Conservation (phyloP, 1,140 invertebrate species). For the Aphis craccivora region DNA sequence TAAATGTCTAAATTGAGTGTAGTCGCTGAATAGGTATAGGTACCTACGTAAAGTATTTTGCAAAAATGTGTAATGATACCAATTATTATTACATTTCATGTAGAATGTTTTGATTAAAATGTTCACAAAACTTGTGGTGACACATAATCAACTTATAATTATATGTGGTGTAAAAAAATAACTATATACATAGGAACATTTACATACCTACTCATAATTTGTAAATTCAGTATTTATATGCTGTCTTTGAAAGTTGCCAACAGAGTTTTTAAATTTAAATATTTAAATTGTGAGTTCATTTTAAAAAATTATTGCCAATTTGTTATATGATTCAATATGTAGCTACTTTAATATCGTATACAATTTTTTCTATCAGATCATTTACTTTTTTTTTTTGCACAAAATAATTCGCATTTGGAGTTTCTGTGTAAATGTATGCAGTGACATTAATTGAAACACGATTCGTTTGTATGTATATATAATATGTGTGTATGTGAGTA, state of each 20-base stretch:
- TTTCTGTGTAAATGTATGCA: conserved; percentile 16
- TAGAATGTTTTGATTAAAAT: neutral
- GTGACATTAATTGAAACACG: neutral
- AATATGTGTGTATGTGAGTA: neutral
- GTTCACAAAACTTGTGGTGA: neutral
- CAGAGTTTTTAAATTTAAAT: neutral
- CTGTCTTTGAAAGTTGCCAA: neutral
- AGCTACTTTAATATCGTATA: conserved; percentile 1
- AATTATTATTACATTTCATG: too few relatives aligned
- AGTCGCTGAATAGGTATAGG: neutral
- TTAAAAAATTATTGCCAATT: neutral
- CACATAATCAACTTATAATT: neutral
- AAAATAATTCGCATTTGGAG: neutral
- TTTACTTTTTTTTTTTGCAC: neutral
- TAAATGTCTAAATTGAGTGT: neutral
- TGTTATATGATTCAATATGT: neutral
- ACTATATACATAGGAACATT: neutral
- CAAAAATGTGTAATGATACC: neutral
- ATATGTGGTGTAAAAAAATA: neutral
- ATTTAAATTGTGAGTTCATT: neutral
- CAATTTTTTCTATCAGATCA: neutral
- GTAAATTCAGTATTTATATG: neutral
- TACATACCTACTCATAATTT: neutral
- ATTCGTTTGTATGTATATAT: neutral
- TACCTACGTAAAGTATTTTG: neutral